Evolutionary conservation across 2,797 vertebrate genomes (phyloP).

Genomic region (Pteronotus mesoamericanus): DNA sequence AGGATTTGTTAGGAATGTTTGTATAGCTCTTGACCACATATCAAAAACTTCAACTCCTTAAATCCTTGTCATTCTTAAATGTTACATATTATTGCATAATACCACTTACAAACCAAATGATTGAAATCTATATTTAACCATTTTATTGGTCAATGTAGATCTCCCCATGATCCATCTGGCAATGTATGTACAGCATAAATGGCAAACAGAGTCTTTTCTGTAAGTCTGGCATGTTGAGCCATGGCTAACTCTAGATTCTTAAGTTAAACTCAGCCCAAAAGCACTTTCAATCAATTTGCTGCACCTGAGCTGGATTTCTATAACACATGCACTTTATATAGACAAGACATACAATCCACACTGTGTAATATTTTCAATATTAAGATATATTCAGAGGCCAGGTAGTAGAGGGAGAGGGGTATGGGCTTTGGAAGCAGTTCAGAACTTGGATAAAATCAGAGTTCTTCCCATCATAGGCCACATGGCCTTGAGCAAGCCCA

Average conservation of each 20-base stretch:
- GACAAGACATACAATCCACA: neutral
- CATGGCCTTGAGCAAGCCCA: neutral
- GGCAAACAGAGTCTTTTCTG: neutral
- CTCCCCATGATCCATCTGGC: neutral
- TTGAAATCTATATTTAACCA: neutral
- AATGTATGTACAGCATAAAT: neutral
- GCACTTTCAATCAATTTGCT: neutral
- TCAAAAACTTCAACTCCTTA: constrained; percentile 4
- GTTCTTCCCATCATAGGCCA: neutral
- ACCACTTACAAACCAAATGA: neutral
- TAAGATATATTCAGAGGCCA: neutral
- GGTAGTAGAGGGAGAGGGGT: neutral
- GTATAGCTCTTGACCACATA: neutral
- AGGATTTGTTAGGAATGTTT: neutral
- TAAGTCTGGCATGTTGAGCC: neutral
- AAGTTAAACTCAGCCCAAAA: neutral
- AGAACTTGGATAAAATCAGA: neutral
- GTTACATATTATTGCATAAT: neutral
- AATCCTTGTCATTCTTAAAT: neutral
- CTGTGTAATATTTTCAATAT: neutral
- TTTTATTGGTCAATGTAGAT: neutral
- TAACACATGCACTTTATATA: neutral
- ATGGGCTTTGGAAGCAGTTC: neutral
- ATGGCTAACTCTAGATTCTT: neutral
- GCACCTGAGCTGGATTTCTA: neutral